A percentile compares a stretch with the other conserved stretches of the same genome.
phyloP scores from a whole-genome alignment of 1,140 invertebrate genomes.

The Charaxes varanes region DNA sequence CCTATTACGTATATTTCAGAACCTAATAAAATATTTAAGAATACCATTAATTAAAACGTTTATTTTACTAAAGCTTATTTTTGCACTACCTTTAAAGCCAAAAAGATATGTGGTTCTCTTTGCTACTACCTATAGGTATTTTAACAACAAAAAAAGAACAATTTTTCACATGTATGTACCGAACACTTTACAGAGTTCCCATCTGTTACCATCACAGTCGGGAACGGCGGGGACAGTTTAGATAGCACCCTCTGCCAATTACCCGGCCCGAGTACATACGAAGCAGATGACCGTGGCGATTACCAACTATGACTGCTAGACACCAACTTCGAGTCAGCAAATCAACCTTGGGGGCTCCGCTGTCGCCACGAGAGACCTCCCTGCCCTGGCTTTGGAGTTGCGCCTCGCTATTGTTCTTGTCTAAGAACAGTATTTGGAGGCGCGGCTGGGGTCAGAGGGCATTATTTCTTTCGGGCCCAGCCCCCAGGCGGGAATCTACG shows the following conservation, averaged over 20 bases:
- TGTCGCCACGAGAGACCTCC: conserved; percentile 5
- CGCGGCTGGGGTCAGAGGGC: not conserved
- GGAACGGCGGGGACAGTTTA: conserved; percentile 5
- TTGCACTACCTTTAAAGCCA: too few relatives aligned
- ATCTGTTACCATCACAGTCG: too few relatives aligned
- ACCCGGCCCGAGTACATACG: conserved; percentile 12
- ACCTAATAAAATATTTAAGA: too few relatives aligned
- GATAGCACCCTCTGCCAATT: conserved; percentile 5
- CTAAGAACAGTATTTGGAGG: conserved; percentile 7
- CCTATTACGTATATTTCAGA: too few relatives aligned
- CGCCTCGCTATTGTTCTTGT: conserved; percentile 6
- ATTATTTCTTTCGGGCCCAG: not conserved
- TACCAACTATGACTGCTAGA: conserved; percentile 1
- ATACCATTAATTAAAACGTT: too few relatives aligned
- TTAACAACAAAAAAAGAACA: too few relatives aligned
- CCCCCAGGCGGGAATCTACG: not conserved
- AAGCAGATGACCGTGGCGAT: not conserved
- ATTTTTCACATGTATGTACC: too few relatives aligned
- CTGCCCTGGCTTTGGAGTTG: not conserved
- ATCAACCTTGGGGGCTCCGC: conserved; percentile 8
- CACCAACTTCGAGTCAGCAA: conserved; percentile 3
- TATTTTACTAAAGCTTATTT: too few relatives aligned
- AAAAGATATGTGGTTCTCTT: too few relatives aligned
- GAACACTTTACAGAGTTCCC: too few relatives aligned
- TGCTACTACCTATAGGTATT: too few relatives aligned